These are phyloP conservation scores for Scaptomyza hsui DNA, from an alignment of 1,140 invertebrate genomes.

Conservation along the genomic window DNA sequence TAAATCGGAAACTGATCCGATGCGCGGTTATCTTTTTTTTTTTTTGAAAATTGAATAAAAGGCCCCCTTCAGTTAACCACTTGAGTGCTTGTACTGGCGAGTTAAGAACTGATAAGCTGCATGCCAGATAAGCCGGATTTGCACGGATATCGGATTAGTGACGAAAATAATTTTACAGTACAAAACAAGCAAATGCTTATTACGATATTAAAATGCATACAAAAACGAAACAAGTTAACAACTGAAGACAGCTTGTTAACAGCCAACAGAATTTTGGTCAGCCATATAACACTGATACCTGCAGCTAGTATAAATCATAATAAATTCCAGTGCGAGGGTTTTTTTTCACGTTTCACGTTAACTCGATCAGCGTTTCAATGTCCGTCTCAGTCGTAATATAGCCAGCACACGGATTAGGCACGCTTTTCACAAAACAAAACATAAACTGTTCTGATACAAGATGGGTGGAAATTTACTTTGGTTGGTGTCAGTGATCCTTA, in stretches of 20 bases:
- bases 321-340: constrained; percentile 4
- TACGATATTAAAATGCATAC: background rate
- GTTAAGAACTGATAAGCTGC: background rate
- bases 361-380: background rate
- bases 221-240: too few relatives aligned
- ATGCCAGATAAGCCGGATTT: background rate
- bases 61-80: too few relatives aligned
- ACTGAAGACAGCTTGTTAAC: too few relatives aligned
- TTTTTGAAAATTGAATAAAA: background rate
- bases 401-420: constrained; percentile 84
- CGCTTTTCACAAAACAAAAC: background rate
- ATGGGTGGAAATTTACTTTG: background rate
- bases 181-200: background rate
- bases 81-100: too few relatives aligned
- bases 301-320: background rate
- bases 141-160: background rate
- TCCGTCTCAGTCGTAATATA: constrained; percentile 56
- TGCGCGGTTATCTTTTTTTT: background rate
- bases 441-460: background rate
- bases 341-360: background rate
- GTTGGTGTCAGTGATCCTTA: constrained; percentile 6
- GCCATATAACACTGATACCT: constrained; percentile 6
- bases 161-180: background rate
- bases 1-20: background rate
- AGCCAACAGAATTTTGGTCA: too few relatives aligned